These are phyloP conservation scores for Ectobius pallidus DNA, from an alignment of 2,888 invertebrate genomes.

Conservation along the genomic window DNA sequence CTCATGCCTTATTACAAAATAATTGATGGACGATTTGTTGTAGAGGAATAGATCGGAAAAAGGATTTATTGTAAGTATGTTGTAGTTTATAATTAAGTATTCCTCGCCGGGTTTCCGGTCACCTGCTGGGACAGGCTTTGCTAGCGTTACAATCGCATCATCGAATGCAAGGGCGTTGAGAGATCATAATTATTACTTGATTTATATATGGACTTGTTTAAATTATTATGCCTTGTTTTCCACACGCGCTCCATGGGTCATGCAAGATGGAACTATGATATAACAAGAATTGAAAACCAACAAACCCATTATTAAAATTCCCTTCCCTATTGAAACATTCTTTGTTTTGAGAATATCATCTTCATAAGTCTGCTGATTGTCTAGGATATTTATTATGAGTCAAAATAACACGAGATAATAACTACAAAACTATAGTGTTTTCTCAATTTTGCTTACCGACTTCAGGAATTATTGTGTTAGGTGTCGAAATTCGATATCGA, in stretches of 20 bases:
- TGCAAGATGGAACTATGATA: slow-evolving; percentile 22
- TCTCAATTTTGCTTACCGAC: too few relatives aligned
- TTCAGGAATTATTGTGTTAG: too few relatives aligned
- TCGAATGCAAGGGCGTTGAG: slow-evolving; percentile 14
- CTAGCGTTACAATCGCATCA: not conserved
- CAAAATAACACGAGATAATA: too few relatives aligned
- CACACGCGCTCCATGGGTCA: slow-evolving; percentile 12
- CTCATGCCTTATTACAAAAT: too few relatives aligned
- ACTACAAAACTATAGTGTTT: too few relatives aligned
- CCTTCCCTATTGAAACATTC: too few relatives aligned
- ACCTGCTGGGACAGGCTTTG: slow-evolving; percentile 17
- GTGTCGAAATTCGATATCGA: too few relatives aligned
- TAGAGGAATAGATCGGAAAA: too few relatives aligned
- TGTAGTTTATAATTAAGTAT: slow-evolving; percentile 6
- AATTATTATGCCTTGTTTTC: slow-evolving; percentile 24
- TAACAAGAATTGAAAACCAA: not conserved
- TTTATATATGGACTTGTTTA: slow-evolving; percentile 25
- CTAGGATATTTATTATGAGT: too few relatives aligned
- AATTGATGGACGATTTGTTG: too few relatives aligned
- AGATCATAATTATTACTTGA: slow-evolving; percentile 28
- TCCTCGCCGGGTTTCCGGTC: slow-evolving; percentile 12
- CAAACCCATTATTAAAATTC: not conserved
- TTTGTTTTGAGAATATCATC: too few relatives aligned
- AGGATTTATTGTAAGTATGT: not conserved
- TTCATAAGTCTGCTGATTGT: too few relatives aligned